A percentile compares a stretch with the other conserved stretches of the same genome.
Evolutionary conservation across 2,888 invertebrate species (phyloP).

Genomic region (Thera obeliscata): DNA sequence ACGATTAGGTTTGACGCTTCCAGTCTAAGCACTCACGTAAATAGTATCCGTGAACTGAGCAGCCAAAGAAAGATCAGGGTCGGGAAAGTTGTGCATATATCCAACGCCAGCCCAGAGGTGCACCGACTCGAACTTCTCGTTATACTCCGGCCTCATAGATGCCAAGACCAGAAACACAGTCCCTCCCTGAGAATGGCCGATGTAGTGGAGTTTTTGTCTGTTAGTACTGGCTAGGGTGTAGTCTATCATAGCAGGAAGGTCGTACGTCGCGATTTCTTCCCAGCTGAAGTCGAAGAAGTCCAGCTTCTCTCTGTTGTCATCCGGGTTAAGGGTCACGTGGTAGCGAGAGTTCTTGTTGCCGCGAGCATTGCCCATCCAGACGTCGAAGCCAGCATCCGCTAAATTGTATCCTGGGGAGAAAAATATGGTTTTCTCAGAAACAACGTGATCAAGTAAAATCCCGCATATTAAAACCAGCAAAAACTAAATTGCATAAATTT

Average conservation of each 20-base stretch:
- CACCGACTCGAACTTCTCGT: slow-evolving; percentile 62
- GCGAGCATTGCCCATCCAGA: slow-evolving; percentile 93
- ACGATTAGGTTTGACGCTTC: not conserved
- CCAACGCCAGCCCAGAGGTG: slow-evolving; percentile 70
- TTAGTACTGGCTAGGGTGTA: slow-evolving; percentile 58
- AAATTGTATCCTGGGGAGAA: slow-evolving; percentile 76
- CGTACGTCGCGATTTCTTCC: slow-evolving; percentile 68
- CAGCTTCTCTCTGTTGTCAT: slow-evolving; percentile 46
- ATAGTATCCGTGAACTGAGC: slow-evolving; percentile 53
- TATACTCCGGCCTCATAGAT: slow-evolving; percentile 63
- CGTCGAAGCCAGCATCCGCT: slow-evolving; percentile 87
- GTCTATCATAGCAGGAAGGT: slow-evolving; percentile 70
- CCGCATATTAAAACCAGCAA: no score
- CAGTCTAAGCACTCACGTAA: slow-evolving; percentile 57
- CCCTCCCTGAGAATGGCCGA: slow-evolving; percentile 76
- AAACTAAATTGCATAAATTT: no score
- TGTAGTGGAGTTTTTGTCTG: slow-evolving; percentile 61
- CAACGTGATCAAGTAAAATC: no score
- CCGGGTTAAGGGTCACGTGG: slow-evolving; percentile 75
- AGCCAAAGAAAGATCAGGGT: slow-evolving; percentile 37
- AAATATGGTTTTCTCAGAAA: not conserved
- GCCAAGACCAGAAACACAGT: slow-evolving; percentile 63
- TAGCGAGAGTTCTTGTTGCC: slow-evolving; percentile 89
- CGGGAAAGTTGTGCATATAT: slow-evolving; percentile 60
- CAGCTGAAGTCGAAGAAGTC: slow-evolving; percentile 70